Percentiles rank a stretch among this genome's conserved stretches.
These are phyloP conservation scores for Habrosyne pyritoides DNA, from an alignment of 2,888 invertebrate genomes.

Conservation along the genomic window DNA sequence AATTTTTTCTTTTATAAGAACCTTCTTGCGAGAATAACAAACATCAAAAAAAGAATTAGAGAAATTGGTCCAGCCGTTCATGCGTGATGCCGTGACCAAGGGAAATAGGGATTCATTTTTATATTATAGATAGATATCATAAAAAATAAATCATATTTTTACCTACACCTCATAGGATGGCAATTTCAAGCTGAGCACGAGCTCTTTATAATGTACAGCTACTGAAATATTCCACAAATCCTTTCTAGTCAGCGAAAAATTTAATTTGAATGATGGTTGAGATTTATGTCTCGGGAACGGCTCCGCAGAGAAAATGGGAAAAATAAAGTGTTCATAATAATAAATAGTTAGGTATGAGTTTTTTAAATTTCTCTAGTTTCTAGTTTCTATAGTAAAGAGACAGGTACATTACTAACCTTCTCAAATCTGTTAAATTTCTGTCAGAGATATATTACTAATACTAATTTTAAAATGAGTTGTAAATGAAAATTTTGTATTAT, in stretches of 20 bases:
- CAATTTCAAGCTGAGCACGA: slow-evolving; percentile 24
- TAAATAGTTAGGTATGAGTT: slow-evolving; percentile 3
- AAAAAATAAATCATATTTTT: not conserved
- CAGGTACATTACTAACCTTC: too few relatives aligned
- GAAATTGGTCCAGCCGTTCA: too few relatives aligned
- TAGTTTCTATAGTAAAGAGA: not conserved
- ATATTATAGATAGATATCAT: too few relatives aligned
- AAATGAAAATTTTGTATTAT: too few relatives aligned
- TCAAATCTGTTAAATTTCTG: not conserved
- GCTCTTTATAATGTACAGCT: slow-evolving; percentile 20
- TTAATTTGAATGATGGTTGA: slow-evolving; percentile 30
- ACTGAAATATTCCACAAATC: slow-evolving; percentile 30
- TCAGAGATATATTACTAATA: too few relatives aligned
- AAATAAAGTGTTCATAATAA: slow-evolving; percentile 3
- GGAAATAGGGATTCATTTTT: too few relatives aligned
- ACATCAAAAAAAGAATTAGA: too few relatives aligned
- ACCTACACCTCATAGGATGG: slow-evolving; percentile 13
- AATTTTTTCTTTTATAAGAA: too few relatives aligned
- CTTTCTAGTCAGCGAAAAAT: slow-evolving; percentile 28
- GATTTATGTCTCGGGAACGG: slow-evolving; percentile 23
- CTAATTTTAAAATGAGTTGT: too few relatives aligned
- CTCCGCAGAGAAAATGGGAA: slow-evolving; percentile 8
- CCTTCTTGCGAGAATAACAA: too few relatives aligned
- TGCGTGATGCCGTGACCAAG: too few relatives aligned
- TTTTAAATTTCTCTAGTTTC: not conserved